A percentile compares a stretch with the other conserved stretches of the same genome.
phyloP scores from a whole-genome alignment of 2,888 invertebrate species.

The Athrips mouffetella region DNA sequence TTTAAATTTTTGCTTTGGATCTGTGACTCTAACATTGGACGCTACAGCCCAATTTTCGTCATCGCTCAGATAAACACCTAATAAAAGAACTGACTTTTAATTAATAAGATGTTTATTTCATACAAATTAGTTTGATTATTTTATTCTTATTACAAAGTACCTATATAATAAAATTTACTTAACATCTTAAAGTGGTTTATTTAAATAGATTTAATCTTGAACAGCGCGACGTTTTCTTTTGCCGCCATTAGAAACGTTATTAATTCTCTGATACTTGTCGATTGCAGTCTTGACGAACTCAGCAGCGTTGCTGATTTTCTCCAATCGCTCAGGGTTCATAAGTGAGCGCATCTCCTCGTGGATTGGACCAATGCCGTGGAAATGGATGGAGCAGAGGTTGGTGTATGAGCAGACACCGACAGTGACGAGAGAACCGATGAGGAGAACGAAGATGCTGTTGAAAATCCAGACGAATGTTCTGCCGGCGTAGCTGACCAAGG shows the following conservation, averaged over 20 bases:
- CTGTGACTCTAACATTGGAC: too few species aligned
- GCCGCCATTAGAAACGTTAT: constrained; percentile 43
- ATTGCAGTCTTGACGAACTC: constrained; percentile 80
- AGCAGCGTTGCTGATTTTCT: constrained; percentile 78
- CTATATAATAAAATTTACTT: too few species aligned
- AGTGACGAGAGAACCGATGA: constrained; percentile 67
- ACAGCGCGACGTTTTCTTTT: constrained; percentile 45
- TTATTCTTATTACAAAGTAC: background rate
- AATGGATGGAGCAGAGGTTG: constrained; percentile 78
- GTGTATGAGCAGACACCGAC: constrained; percentile 79
- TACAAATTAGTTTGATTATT: background rate
- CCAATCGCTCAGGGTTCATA: constrained; percentile 79
- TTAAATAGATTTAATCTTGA: constrained; percentile 24
- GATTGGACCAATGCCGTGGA: constrained; percentile 80
- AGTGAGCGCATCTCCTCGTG: constrained; percentile 75
- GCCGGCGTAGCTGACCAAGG: constrained; percentile 54
- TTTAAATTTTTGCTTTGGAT: too few species aligned
- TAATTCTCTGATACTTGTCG: constrained; percentile 77
- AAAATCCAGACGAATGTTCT: constrained; percentile 57
- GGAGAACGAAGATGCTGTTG: constrained; percentile 65
- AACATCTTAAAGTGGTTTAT: too few species aligned
- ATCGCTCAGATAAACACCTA: too few species aligned
- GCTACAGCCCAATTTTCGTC: too few species aligned
- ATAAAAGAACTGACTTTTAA: too few species aligned
- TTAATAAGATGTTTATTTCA: too few species aligned